These are phyloP conservation scores for Atta cephalotes DNA, from an alignment of 1,140 invertebrate species.

Conservation along the genomic window DNA sequence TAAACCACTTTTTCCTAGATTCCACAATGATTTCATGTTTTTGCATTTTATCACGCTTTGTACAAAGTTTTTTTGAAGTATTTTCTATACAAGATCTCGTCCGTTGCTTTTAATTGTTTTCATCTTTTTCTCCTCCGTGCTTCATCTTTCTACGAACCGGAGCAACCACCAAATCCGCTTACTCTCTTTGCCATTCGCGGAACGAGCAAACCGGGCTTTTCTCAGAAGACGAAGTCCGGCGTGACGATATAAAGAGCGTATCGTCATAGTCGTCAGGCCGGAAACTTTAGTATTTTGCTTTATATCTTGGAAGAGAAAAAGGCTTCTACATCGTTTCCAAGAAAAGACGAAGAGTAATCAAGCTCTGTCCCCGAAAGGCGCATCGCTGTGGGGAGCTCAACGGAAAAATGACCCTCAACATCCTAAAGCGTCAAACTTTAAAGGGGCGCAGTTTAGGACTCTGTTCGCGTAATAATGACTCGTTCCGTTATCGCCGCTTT, in stretches of 20 bases:
- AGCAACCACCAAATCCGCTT: slow-evolving; percentile 71
- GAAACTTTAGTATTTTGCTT: slow-evolving; percentile 66
- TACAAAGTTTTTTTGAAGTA: background rate
- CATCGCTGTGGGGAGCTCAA: slow-evolving; percentile 42
- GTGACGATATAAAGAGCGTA: slow-evolving; percentile 63
- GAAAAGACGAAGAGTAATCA: slow-evolving; percentile 60
- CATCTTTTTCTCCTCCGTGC: slow-evolving; percentile 18
- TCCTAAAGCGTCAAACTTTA: slow-evolving; percentile 60
- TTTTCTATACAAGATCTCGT: background rate
- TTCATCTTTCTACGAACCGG: slow-evolving; percentile 36
- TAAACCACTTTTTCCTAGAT: background rate
- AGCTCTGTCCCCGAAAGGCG: slow-evolving; percentile 30
- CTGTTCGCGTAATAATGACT: slow-evolving; percentile 64
- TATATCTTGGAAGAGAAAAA: slow-evolving; percentile 25
- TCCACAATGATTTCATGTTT: slow-evolving; percentile 5
- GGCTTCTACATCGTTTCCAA: slow-evolving; percentile 32
- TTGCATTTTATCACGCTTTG: background rate
- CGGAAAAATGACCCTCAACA: slow-evolving; percentile 54
- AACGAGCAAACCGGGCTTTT: slow-evolving; percentile 67
- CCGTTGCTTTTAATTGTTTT: slow-evolving; percentile 27
- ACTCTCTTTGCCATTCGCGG: slow-evolving; percentile 65
- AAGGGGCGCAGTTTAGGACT: slow-evolving; percentile 50
- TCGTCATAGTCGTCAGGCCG: slow-evolving; percentile 44
- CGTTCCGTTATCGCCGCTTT: slow-evolving; percentile 63
- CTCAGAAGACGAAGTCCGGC: slow-evolving; percentile 54